A percentile compares a stretch with the other conserved stretches of the same genome.
Evolutionary conservation across 2,797 vertebrate genomes (phyloP).

Genomic region (Tauraco hartlaubi): DNA sequence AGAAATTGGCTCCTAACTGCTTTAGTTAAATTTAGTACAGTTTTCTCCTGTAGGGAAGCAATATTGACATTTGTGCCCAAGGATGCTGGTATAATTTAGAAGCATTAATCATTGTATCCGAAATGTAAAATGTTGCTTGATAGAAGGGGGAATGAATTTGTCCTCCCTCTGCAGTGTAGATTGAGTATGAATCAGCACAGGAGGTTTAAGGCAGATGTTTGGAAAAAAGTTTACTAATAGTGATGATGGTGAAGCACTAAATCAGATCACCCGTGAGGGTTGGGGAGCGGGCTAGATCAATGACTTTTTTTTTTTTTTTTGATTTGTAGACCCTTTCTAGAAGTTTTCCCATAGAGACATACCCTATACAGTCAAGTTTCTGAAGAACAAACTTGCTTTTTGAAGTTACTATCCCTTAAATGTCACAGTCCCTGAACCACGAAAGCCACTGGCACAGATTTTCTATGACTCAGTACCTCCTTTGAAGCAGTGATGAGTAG

Average conservation of each 20-base stretch:
- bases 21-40: slow-evolving; percentile 11
- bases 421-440: neutral
- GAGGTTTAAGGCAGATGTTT: neutral
- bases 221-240: neutral
- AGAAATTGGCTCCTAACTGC: neutral
- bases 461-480: neutral
- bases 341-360: neutral
- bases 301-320: neutral
- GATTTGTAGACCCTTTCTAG: neutral
- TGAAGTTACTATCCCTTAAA: neutral
- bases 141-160: neutral
- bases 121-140: neutral
- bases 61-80: neutral
- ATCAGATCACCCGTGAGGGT: neutral
- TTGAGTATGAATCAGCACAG: neutral
- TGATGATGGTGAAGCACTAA: neutral
- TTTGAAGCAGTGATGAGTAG: neutral
- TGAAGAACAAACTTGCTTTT: neutral
- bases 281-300: neutral
- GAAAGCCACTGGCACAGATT: neutral
- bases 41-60: neutral
- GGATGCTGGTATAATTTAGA: neutral
- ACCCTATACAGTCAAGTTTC: neutral
- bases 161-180: neutral
- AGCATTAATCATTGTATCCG: neutral